Conservation (phyloP, 2,888 invertebrate species). For the Fabriciana adippe region DNA sequence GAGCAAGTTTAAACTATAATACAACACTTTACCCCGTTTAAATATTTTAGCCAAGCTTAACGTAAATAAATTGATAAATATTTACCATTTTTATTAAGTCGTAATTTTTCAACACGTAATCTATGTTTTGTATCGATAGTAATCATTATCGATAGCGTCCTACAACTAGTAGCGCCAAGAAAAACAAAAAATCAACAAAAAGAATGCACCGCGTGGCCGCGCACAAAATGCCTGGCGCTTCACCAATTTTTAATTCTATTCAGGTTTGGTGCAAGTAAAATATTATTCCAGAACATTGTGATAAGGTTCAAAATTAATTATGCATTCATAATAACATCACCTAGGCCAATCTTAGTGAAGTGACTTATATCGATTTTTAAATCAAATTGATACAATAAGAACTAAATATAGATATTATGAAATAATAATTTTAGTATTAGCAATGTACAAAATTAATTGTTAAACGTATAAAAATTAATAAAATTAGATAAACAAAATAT, state of each 20-base stretch:
- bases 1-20: too few species aligned
- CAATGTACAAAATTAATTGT: too few species aligned
- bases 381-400: too few species aligned
- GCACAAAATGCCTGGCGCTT: constrained; percentile 45
- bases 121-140: constrained; percentile 17
- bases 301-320: constrained; percentile 26
- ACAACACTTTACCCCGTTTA: too few species aligned
- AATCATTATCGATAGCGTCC: constrained; percentile 29
- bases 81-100: not conserved
- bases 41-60: too few species aligned
- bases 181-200: constrained; percentile 46
- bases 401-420: too few species aligned
- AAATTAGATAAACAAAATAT: too few species aligned
- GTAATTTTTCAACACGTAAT: not conserved
- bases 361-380: not conserved
- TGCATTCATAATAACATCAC: constrained; percentile 3
- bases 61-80: too few species aligned
- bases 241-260: constrained; percentile 40
- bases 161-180: constrained; percentile 51
- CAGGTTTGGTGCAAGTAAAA: constrained; percentile 10
- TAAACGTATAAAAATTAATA: too few species aligned
- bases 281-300: not conserved
- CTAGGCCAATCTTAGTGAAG: constrained; percentile 24
- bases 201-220: constrained; percentile 55
- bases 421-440: too few species aligned